Evolutionary conservation across 1,140 invertebrate species (phyloP).

Genomic region (Penaeus chinensis): DNA sequence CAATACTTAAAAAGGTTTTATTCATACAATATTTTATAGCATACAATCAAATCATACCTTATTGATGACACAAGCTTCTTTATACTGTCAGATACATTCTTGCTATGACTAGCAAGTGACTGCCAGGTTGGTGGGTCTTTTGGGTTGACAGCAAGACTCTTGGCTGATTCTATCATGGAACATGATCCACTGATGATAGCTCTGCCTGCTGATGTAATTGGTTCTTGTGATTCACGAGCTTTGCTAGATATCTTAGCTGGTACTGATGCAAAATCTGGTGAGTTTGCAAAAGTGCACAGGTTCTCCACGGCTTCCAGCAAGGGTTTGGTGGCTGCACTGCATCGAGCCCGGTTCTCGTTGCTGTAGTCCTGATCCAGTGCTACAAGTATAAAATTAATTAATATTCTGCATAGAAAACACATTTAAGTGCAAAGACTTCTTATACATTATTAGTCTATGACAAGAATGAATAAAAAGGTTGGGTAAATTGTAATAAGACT

Average conservation of each 20-base stretch:
- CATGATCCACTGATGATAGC: conserved; percentile 86
- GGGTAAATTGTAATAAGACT: conserved; percentile 12
- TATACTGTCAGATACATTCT: conserved; percentile 95
- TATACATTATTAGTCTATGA: not conserved
- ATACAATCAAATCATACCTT: conserved; percentile 70
- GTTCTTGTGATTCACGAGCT: conserved; percentile 83
- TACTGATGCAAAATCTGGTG: conserved; percentile 91
- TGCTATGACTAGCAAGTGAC: conserved; percentile 90
- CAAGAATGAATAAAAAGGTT: conserved; percentile 51
- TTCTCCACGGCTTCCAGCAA: conserved; percentile 91
- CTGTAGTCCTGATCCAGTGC: conserved; percentile 86
- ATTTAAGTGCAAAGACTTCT: not conserved
- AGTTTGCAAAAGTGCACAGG: conserved; percentile 91
- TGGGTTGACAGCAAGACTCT: conserved; percentile 87
- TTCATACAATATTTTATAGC: not conserved
- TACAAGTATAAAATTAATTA: conserved; percentile 16
- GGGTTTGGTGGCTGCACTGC: conserved; percentile 84
- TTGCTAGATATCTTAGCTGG: conserved; percentile 90
- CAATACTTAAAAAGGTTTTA: conserved; percentile 34
- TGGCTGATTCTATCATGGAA: conserved; percentile 90
- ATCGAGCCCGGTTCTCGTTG: conserved; percentile 79
- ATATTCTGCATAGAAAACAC: conserved; percentile 19
- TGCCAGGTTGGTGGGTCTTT: conserved; percentile 95
- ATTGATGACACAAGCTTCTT: conserved; percentile 93
- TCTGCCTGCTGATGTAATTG: conserved; percentile 85